Evolutionary conservation across 2,113 vertebrate genomes (phyloP).

Genomic region (Talpa occidentalis): DNA sequence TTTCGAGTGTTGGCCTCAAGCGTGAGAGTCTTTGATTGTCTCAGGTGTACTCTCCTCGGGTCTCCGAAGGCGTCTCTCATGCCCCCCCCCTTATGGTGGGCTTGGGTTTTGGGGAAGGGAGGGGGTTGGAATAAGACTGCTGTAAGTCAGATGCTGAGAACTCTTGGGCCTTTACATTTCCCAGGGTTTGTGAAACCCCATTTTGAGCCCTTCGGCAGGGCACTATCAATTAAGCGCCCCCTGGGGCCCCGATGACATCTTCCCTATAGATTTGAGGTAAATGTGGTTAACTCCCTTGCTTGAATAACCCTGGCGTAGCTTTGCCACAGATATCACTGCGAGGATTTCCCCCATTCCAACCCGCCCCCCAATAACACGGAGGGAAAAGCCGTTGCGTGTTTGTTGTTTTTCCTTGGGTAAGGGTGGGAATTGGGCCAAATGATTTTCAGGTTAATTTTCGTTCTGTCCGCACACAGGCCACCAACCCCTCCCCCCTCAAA

Average conservation of each 20-base stretch:
- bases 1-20: conserved; percentile 9
- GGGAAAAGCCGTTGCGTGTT: conserved; percentile 52
- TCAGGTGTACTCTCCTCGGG: neutral
- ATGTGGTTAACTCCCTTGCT: conserved; percentile 44
- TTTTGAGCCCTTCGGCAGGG: conserved; percentile 35
- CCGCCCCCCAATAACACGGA: neutral
- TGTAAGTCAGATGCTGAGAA: conserved; percentile 3
- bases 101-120: conserved; percentile 14
- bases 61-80: neutral
- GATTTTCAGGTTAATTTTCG: conserved; percentile 72
- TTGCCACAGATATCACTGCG: neutral
- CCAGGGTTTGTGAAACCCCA: conserved; percentile 9
- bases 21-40: conserved; percentile 16
- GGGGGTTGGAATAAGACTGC: neutral
- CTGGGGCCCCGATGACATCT: conserved; percentile 66
- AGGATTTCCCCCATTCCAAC: neutral
- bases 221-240: conserved; percentile 49
- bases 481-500: conserved; percentile 39
- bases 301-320: neutral
- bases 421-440: conserved; percentile 62
- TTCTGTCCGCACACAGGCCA: neutral
- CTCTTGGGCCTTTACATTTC: conserved; percentile 38
- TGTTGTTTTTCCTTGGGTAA: conserved; percentile 43
- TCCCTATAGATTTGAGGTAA: conserved; percentile 29
- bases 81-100: neutral